phyloP scores from a whole-genome alignment of 1,140 invertebrate species.

The Asobara japonica region DNA sequence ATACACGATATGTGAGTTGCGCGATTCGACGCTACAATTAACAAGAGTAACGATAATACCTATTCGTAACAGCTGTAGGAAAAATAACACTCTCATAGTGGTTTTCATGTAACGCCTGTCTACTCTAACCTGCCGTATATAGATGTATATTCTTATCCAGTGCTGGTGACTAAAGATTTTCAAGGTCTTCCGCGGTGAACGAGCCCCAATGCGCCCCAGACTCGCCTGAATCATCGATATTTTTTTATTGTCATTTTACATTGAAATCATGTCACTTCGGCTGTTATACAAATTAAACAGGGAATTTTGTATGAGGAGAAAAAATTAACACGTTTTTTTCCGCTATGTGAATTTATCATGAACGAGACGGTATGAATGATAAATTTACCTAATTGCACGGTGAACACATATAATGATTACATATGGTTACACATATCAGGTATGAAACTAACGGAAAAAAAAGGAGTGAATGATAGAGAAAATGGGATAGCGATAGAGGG shows the following conservation, averaged over 20 bases:
- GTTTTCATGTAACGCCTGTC: background rate
- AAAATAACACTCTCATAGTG: background rate
- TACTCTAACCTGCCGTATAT: background rate
- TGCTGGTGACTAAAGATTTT: background rate
- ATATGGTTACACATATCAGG: background rate
- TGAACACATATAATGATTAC: background rate
- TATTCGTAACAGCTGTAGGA: background rate
- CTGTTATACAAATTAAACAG: background rate
- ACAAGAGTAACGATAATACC: background rate
- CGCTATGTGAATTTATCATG: background rate
- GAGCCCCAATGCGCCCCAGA: background rate
- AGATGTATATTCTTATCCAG: background rate
- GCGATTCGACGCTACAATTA: background rate
- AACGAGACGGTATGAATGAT: background rate
- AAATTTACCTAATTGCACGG: background rate
- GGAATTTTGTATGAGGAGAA: background rate
- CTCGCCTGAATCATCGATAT: background rate
- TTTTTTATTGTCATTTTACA: background rate
- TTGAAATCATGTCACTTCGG: background rate
- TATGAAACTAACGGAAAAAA: background rate
- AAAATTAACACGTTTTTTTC: background rate
- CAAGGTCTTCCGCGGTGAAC: background rate
- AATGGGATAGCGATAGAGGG: background rate
- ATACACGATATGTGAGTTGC: background rate
- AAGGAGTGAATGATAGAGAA: background rate